Evolutionary conservation across 2,888 invertebrate genomes (phyloP).

Genomic region (Phaonia tiefii): DNA sequence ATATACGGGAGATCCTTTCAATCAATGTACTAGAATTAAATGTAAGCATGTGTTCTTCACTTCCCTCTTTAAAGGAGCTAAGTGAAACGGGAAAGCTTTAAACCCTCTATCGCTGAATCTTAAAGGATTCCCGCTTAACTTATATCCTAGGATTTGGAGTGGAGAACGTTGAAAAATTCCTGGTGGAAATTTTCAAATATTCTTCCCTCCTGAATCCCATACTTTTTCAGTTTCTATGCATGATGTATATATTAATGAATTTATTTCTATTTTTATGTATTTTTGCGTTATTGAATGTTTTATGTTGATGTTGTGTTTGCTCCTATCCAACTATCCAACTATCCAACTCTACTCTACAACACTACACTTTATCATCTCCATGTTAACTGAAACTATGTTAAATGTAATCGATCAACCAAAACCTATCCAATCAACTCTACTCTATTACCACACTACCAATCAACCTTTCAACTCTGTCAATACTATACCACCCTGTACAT

Average conservation of each 20-base stretch:
- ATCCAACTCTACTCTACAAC: constrained; percentile 66
- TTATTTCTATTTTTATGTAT: constrained; percentile 47
- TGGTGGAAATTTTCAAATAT: neutral
- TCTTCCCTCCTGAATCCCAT: neutral
- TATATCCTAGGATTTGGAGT: constrained; percentile 40
- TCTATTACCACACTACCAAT: constrained; percentile 62
- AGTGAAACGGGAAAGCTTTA: constrained; percentile 37
- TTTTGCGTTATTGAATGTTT: constrained; percentile 58
- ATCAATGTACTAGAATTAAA: constrained; percentile 85
- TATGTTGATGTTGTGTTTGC: constrained; percentile 67
- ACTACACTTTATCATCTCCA: constrained; percentile 61
- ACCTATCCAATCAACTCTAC: constrained; percentile 67
- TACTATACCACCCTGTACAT: constrained; percentile 65
- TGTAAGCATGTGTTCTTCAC: constrained; percentile 81
- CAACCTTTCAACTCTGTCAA: constrained; percentile 66
- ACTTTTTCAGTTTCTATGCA: constrained; percentile 35
- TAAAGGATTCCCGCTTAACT: constrained; percentile 32
- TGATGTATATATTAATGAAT: constrained; percentile 55
- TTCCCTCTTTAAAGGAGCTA: constrained; percentile 36
- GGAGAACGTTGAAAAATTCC: neutral
- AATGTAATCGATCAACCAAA: constrained; percentile 7
- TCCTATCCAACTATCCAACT: constrained; percentile 66
- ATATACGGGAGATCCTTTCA: constrained; percentile 90
- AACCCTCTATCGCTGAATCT: neutral
- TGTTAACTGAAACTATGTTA: constrained; percentile 53